Percentiles rank a stretch among this genome's conserved stretches.
phyloP scores from a whole-genome alignment of 2,888 invertebrate genomes.

The Horisme vitalbata region DNA sequence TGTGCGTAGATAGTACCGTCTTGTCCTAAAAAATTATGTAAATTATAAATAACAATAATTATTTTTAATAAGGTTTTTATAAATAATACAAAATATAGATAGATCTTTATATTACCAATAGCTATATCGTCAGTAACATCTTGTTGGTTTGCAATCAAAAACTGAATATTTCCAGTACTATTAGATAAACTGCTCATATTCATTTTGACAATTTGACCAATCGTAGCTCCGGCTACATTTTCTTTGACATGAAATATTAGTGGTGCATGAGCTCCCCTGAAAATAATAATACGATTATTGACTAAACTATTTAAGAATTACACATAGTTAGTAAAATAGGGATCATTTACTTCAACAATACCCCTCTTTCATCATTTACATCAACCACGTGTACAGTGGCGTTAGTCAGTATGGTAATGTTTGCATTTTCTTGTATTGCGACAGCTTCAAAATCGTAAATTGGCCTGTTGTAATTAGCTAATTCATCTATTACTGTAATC shows the following conservation, averaged over 20 bases:
- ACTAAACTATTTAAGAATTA: slow-evolving; percentile 1
- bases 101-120: slow-evolving; percentile 78
- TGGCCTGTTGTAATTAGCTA: slow-evolving; percentile 86
- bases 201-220: slow-evolving; percentile 87
- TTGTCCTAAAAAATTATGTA: slow-evolving; percentile 54
- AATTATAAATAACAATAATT: too few species aligned
- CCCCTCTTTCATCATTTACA: slow-evolving; percentile 87
- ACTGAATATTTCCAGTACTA: slow-evolving; percentile 82
- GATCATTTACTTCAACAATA: slow-evolving; percentile 81
- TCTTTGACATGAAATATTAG: slow-evolving; percentile 90
- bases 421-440: slow-evolving; percentile 84
- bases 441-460: slow-evolving; percentile 92
- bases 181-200: slow-evolving; percentile 65
- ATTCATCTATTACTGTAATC: slow-evolving; percentile 91
- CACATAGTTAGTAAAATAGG: slow-evolving; percentile 15
- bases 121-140: slow-evolving; percentile 91
- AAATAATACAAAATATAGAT: too few species aligned
- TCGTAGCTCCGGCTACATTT: slow-evolving; percentile 87
- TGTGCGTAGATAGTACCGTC: slow-evolving; percentile 92
- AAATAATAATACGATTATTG: slow-evolving; percentile 16
- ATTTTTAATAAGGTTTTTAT: too few species aligned
- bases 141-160: slow-evolving; percentile 91
- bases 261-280: slow-evolving; percentile 86
- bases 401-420: slow-evolving; percentile 89
- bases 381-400: slow-evolving; percentile 92